Conservation (phyloP, 1,140 invertebrate species). For the Drosophila takahashii region DNA sequence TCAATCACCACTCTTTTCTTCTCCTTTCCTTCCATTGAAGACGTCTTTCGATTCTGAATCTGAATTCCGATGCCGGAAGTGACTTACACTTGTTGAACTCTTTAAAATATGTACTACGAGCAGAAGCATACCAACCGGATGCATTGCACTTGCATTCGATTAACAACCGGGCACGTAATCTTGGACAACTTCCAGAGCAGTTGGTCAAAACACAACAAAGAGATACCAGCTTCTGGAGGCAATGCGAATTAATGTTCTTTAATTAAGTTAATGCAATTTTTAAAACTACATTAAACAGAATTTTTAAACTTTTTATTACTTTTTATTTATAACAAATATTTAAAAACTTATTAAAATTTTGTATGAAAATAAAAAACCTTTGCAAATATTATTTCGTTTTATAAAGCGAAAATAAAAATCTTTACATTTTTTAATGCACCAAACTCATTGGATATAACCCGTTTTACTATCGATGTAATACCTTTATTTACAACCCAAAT, state of each 20-base stretch:
- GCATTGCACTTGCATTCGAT: conserved; percentile 37
- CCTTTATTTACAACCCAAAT: not conserved
- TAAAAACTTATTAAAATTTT: no score
- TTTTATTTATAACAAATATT: no score
- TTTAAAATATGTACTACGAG: conserved; percentile 23
- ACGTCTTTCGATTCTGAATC: not conserved
- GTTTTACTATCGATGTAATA: not conserved
- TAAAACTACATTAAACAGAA: no score
- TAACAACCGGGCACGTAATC: conserved; percentile 52
- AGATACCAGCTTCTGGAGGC: not conserved
- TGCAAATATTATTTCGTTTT: no score
- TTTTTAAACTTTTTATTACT: no score
- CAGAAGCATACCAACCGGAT: conserved; percentile 27
- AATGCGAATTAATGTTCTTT: conserved; percentile 11
- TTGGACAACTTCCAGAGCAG: conserved; percentile 24
- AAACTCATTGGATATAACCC: not conserved
- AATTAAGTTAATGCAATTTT: not conserved
- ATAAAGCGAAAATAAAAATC: no score
- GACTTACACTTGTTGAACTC: conserved; percentile 44
- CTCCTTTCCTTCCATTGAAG: conserved; percentile 7
- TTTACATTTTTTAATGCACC: not conserved
- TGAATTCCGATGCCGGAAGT: conserved; percentile 33
- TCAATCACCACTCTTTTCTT: conserved; percentile 4
- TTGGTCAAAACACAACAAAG: not conserved
- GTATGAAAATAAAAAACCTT: no score